Conservation (phyloP, 2,113 vertebrate genomes). For the Caretta caretta region DNA sequence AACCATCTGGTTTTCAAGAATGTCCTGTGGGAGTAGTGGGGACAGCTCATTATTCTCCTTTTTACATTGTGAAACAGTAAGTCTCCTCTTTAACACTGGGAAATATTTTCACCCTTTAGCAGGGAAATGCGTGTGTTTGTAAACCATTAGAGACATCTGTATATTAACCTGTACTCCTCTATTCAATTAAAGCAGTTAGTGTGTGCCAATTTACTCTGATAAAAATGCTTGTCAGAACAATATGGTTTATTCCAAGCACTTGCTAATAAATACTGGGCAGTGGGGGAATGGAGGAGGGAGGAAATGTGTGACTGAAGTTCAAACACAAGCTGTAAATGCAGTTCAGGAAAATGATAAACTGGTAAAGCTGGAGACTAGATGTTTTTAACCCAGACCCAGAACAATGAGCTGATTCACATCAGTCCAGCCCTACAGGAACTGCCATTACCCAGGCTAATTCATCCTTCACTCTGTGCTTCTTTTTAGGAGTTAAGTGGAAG, state of each 20-base stretch:
- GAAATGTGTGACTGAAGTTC: conserved; percentile 40
- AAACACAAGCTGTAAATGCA: conserved; percentile 40
- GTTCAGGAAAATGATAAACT: conserved; percentile 40
- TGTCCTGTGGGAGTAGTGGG: conserved; percentile 10
- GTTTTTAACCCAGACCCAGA: conserved; percentile 50
- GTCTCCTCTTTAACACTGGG: background rate
- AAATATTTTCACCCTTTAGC: background rate
- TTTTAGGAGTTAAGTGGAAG: background rate
- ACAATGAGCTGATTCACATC: conserved; percentile 60
- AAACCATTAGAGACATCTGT: conserved; percentile 63
- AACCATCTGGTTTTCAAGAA: conserved; percentile 58
- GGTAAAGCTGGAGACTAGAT: conserved; percentile 6
- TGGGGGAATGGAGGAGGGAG: conserved; percentile 43
- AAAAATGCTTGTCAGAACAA: conserved; percentile 67
- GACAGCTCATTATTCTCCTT: conserved; percentile 38
- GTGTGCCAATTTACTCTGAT: conserved; percentile 61
- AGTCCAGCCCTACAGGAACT: background rate
- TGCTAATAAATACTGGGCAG: conserved; percentile 59
- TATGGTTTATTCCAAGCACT: conserved; percentile 62
- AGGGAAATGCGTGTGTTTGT: conserved; percentile 36
- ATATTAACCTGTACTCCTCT: conserved; percentile 57
- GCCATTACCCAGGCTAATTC: conserved; percentile 11
- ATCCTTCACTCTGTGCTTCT: conserved; percentile 46
- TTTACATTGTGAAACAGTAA: conserved; percentile 33
- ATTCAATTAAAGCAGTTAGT: conserved; percentile 60